These are phyloP conservation scores for Pelecanoides urinatrix DNA, from an alignment of 2,113 vertebrate species.

Conservation along the genomic window DNA sequence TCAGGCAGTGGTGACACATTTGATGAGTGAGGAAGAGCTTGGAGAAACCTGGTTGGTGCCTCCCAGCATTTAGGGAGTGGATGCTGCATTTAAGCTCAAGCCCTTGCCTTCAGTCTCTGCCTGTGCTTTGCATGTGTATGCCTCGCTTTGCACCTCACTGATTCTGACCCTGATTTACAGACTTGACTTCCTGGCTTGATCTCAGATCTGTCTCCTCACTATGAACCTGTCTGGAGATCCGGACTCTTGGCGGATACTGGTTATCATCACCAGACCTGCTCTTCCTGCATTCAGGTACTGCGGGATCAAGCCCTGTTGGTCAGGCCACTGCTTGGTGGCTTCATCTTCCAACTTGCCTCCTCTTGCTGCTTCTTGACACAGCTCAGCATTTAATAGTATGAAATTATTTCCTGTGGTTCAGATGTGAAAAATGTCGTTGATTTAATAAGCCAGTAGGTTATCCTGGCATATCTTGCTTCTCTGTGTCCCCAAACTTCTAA, in stretches of 20 bases:
- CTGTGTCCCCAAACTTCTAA: not conserved
- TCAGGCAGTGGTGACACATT: not conserved
- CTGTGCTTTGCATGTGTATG: not conserved
- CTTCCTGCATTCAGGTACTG: not conserved
- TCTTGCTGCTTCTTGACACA: not conserved
- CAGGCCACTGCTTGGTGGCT: not conserved
- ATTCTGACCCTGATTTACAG: not conserved
- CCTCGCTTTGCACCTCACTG: not conserved
- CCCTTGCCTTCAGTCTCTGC: not conserved
- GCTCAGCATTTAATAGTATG: not conserved
- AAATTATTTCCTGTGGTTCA: not conserved
- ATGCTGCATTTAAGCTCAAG: not conserved
- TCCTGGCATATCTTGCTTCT: not conserved
- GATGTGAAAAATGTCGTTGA: not conserved
- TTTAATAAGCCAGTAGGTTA: not conserved
- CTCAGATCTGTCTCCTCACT: not conserved
- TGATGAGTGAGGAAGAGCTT: not conserved
- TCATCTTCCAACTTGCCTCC: not conserved
- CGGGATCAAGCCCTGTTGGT: not conserved
- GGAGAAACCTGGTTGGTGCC: not conserved
- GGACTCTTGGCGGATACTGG: not conserved
- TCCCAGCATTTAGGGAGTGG: not conserved
- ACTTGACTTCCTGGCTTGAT: not conserved
- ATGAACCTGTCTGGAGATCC: not conserved
- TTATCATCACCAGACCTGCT: not conserved